These are phyloP conservation scores for Leptinotarsa lineolata DNA, from an alignment of 1,140 invertebrate genomes.

Conservation along the genomic window DNA sequence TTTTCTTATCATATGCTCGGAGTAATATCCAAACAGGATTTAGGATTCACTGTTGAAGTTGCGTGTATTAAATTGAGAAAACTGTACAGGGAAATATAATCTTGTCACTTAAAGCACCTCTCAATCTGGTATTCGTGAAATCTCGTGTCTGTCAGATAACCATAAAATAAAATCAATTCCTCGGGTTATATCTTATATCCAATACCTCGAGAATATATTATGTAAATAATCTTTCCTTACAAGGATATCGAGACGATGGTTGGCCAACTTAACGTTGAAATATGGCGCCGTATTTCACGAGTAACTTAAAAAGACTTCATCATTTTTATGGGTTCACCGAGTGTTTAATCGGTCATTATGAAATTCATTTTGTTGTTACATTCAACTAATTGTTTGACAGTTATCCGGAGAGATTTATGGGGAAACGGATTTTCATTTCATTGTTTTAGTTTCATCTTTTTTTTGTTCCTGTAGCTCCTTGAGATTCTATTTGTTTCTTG, in stretches of 20 bases:
- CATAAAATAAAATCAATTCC: slow-evolving; percentile 2
- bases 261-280: slow-evolving; percentile 16
- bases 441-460: no score
- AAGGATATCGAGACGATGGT: slow-evolving; percentile 9
- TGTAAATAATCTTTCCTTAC: slow-evolving; percentile 12
- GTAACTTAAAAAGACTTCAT: not conserved
- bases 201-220: slow-evolving; percentile 14
- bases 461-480: no score
- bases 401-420: not conserved
- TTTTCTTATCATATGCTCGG: no score
- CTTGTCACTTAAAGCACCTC: not conserved
- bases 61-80: no score
- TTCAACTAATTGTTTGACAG: not conserved
- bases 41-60: no score
- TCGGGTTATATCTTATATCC: not conserved
- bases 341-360: not conserved
- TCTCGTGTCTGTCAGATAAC: slow-evolving; percentile 7
- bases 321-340: not conserved
- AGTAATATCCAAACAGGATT: no score
- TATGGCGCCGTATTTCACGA: slow-evolving; percentile 10
- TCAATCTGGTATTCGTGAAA: not conserved
- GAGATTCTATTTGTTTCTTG: no score
- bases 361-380: not conserved
- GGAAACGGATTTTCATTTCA: not conserved
- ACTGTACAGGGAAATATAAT: not conserved